Percentiles rank a stretch among this genome's conserved stretches.
Evolutionary conservation across 1,140 invertebrate species (phyloP).

Genomic region (Ips typographus): DNA sequence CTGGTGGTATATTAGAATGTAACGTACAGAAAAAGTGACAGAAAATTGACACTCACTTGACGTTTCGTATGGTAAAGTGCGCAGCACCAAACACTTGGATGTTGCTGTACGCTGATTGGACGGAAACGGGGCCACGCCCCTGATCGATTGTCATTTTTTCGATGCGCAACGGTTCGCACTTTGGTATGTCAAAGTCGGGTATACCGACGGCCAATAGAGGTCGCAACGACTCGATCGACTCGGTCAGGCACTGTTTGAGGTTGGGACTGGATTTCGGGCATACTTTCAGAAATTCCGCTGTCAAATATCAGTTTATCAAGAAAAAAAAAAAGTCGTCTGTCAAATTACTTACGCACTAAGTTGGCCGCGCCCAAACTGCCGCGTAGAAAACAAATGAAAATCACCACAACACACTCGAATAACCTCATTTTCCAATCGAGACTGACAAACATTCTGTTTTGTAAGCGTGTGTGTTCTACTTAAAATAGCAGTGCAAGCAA

Average conservation of each 20-base stretch:
- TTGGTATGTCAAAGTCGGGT: conserved; percentile 60
- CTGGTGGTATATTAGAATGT: conserved; percentile 41
- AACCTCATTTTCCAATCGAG: too few relatives aligned
- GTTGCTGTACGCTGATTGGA: conserved; percentile 61
- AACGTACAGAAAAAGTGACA: not conserved
- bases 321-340: too few relatives aligned
- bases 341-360: too few relatives aligned
- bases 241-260: conserved; percentile 54
- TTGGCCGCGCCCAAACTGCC: too few relatives aligned
- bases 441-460: too few relatives aligned
- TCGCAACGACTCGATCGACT: conserved; percentile 55
- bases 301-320: too few relatives aligned
- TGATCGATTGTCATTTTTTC: conserved; percentile 62
- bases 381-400: too few relatives aligned
- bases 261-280: conserved; percentile 55
- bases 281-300: conserved; percentile 54
- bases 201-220: conserved; percentile 59
- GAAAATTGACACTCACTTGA: conserved; percentile 56
- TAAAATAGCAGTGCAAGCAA: too few relatives aligned
- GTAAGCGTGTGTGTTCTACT: too few relatives aligned
- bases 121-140: conserved; percentile 60
- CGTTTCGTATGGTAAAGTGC: conserved; percentile 57
- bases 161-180: conserved; percentile 64
- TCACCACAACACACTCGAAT: too few relatives aligned
- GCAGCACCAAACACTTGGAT: conserved; percentile 62